Percentiles rank a stretch among this genome's conserved stretches.
phyloP scores from a whole-genome alignment of 2,888 invertebrate genomes.

The Agriotes lineatus region DNA sequence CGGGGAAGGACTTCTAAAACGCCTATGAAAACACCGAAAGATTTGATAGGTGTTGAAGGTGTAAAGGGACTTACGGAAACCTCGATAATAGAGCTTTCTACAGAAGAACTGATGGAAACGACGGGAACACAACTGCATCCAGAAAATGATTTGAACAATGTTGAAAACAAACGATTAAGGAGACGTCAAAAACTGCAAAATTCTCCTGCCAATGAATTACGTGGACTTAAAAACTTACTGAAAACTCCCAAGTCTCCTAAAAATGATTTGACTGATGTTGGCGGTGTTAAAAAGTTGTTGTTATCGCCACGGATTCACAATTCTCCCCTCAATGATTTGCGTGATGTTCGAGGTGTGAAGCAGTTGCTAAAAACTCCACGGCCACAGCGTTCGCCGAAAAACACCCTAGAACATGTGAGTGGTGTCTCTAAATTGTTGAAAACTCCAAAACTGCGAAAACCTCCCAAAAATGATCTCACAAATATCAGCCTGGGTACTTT shows the following conservation, averaged over 20 bases:
- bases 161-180: too few species aligned
- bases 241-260: slow-evolving; percentile 51
- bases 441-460: too few species aligned
- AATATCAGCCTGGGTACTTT: slow-evolving; percentile 59
- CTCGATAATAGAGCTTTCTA: too few species aligned
- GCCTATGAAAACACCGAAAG: too few species aligned
- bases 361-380: slow-evolving; percentile 53
- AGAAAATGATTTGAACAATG: too few species aligned
- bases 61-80: too few species aligned
- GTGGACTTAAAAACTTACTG: slow-evolving; percentile 51
- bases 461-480: slow-evolving; percentile 63
- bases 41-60: too few species aligned
- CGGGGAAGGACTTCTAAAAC: too few species aligned
- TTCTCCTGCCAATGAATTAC: slow-evolving; percentile 55
- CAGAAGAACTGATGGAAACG: too few species aligned
- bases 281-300: slow-evolving; percentile 37
- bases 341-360: slow-evolving; percentile 64
- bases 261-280: slow-evolving; percentile 22
- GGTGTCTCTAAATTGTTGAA: slow-evolving; percentile 34
- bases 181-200: slow-evolving; percentile 52
- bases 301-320: slow-evolving; percentile 32
- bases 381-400: slow-evolving; percentile 56
- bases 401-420: slow-evolving; percentile 16
- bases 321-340: slow-evolving; percentile 63
- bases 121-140: too few species aligned